Evolutionary conservation across 2,888 invertebrate genomes (phyloP), one percentile per base, ranked within the genome.

Genomic region (Drosophila ochracea): DNA sequence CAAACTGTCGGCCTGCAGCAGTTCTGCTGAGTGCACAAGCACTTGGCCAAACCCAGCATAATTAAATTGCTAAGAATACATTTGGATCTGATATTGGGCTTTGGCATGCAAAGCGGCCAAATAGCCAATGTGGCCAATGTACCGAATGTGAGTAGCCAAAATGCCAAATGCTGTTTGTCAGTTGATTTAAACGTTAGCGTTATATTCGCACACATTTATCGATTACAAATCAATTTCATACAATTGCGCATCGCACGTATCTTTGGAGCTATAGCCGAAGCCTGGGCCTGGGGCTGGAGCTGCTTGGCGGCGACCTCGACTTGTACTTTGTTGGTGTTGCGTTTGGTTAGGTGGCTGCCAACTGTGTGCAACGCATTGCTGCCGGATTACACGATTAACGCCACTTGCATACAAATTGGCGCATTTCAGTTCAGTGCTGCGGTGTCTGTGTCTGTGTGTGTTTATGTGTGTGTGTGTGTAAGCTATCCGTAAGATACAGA

Each of bases 301-400:
- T 28, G 41, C 62, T 54, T 57, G 69, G 35, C 37, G 54, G 53
- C 75, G 82, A 82, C 80, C 80, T 80, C 79, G 75, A 69, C 73
- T 79, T 81, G 73, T 69, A 61, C 80, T 59, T 67, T 62, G 68
- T 57, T 62, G 47, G 61, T 68, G 54, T 78, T 73, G 73, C 73
- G 30, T 9, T 37, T 19, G 30, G 10, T 31, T 3, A 43, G 54
- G 53, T 11, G 5, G 3, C 33, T 53, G 67, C 72, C 79, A 73
- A 67, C 78, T 75, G 78, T 82, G 78, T 78, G 84, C 89, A 86
- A 84, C 68, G 88, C 88, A 87, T 76, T 70, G 85, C 90, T 89
- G 90, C 85, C 88, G 90, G 84, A 86, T 86, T 86, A 86, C 85
- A 80, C 89, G 90, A 82, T 85, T 87, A 89, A 90, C 89, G 84